A percentile compares a stretch with the other conserved stretches of the same genome.
Conservation (phyloP, 2,113 vertebrate species). For the Daboia siamensis region DNA sequence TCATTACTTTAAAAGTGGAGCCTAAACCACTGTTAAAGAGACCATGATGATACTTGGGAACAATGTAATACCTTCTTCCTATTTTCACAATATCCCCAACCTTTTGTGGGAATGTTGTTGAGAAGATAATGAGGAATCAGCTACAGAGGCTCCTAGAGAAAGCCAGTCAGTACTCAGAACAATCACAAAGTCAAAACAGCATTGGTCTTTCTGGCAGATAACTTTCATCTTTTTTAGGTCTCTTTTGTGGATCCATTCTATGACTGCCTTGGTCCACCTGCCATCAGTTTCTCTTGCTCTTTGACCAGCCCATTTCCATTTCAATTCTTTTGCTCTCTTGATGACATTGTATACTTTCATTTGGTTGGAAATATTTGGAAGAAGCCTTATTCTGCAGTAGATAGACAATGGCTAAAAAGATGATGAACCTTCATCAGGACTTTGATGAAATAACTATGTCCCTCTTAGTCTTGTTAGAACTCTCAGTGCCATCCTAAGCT, state of each 20-base stretch:
- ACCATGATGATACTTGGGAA: neutral
- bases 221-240: neutral
- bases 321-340: neutral
- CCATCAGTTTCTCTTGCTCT: neutral
- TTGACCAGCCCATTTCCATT: neutral
- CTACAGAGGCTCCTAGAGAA: neutral
- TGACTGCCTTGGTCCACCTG: neutral
- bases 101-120: neutral
- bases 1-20: neutral
- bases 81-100: neutral
- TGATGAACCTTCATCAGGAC: neutral
- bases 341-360: neutral
- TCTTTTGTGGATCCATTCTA: neutral
- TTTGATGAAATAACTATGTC: neutral
- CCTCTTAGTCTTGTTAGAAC: neutral
- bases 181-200: neutral
- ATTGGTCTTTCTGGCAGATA: neutral
- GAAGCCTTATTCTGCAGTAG: neutral
- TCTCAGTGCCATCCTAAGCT: neutral
- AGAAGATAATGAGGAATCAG: neutral
- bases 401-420: neutral
- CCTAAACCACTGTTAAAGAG: neutral
- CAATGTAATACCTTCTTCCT: neutral
- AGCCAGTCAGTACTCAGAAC: neutral
- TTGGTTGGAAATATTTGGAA: neutral